Conservation (phyloP, 2,888 invertebrate species). For the Listrodromus nycthemerus region DNA sequence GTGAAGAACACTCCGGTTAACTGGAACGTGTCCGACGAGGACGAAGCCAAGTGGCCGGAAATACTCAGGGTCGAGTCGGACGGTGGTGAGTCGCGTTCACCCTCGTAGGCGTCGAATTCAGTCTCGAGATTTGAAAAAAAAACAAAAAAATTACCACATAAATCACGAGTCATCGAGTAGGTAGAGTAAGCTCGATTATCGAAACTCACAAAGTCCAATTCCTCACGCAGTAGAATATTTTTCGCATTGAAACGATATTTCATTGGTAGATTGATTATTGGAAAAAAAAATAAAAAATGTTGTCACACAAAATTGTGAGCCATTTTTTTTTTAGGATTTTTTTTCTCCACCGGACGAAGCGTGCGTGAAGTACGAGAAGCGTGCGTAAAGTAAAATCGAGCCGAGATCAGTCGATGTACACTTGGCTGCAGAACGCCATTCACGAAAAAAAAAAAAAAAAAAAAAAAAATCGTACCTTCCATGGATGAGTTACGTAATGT, state of each 20-base stretch:
- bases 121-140: background rate
- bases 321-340: background rate
- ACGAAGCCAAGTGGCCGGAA: slow-evolving; percentile 79
- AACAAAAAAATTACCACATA: background rate
- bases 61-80: slow-evolving; percentile 79
- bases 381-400: too few relatives aligned
- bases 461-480: too few relatives aligned
- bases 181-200: background rate
- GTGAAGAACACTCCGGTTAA: slow-evolving; percentile 55
- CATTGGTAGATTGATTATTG: background rate
- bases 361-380: too few relatives aligned
- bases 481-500: too few relatives aligned
- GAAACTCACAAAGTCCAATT: slow-evolving; percentile 13
- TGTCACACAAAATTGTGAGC: background rate
- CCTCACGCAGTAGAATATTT: slow-evolving; percentile 12
- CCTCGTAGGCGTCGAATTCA: slow-evolving; percentile 38
- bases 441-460: too few relatives aligned
- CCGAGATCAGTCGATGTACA: too few relatives aligned
- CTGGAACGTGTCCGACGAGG: slow-evolving; percentile 70
- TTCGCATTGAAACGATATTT: background rate
- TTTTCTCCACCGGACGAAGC: too few relatives aligned
- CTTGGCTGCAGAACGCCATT: too few relatives aligned
- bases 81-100: slow-evolving; percentile 81
- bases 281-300: background rate
- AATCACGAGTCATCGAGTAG: background rate